Base-by-base conservation (phyloP, 2,888 invertebrate species). In the Rosalia funebris region DNA sequence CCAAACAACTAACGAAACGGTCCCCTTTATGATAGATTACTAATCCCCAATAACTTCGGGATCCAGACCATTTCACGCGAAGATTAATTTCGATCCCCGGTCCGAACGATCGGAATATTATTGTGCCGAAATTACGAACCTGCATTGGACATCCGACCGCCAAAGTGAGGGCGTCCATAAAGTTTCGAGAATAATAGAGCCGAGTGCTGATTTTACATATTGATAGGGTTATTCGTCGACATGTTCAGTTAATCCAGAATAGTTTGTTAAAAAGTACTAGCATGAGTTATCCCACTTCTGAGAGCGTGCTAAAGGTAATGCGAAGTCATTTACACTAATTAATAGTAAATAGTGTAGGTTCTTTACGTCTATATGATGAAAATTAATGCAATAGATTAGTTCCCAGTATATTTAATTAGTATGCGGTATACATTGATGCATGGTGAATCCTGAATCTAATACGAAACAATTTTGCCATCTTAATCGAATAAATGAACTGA, bases 121-220 rank as follows among this genome's bases (percentile, higher is more conserved):
- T 20, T 11, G 16, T n/a, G 16, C 16, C 9, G 3, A 37, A 20
- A 14, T 19, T 50, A 39, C 14, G n/a, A 15, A 2, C n/a, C n/a
- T 12, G 11, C 12, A 5, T 50, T 10, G 32, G 53, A 53, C 42
- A 53, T 42, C 42, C 42, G 53, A 53, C 42, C 53, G 41, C 32
- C 53, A 32, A 42, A 32, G 10, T 16, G 12, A 37, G 7, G 19
- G 42, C 31, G 10, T 42, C 9, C 11, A 42, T 53, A 42, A 53
- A 53, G 53, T 53, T 42, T 53, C 41, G 41, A 16, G n/a, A 53
- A 32, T 42, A 2, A 42, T 10, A 25, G n/a, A n/a, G n/a, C n/a
- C n/a, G n/a, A n/a, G n/a, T n/a, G n/a, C n/a, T n/a, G n/a, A n/a
- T n/a, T n/a, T n/a, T n/a, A n/a, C n/a, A n/a, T n/a, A n/a, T n/a